phyloP scores from a whole-genome alignment of 2,797 vertebrate species.

The Xenentodon cancila region DNA sequence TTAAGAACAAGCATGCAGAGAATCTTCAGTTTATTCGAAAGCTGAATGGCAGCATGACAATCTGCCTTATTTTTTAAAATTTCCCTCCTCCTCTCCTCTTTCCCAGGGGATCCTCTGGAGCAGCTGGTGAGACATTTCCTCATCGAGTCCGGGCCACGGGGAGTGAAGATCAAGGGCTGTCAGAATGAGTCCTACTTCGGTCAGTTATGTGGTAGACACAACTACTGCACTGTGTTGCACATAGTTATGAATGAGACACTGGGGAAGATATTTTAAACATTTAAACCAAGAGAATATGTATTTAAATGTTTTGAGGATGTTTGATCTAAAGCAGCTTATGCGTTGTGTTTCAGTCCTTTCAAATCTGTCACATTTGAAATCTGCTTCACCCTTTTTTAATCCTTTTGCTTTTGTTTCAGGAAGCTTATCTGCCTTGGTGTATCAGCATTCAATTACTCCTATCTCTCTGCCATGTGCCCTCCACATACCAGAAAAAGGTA shows the following conservation, averaged over 20 bases:
- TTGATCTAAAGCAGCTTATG: not conserved
- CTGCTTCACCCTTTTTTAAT: not conserved
- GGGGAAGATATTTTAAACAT: not conserved
- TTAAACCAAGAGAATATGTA: not conserved
- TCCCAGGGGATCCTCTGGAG: slow-evolving; percentile 85
- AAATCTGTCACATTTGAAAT: slow-evolving; percentile 3
- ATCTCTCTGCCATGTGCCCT: slow-evolving; percentile 91
- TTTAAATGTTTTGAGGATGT: not conserved
- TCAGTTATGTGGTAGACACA: slow-evolving; percentile 64
- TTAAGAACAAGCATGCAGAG: slow-evolving; percentile 2
- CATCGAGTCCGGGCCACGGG: slow-evolving; percentile 90
- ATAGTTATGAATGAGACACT: not conserved
- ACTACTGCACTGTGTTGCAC: slow-evolving; percentile 14
- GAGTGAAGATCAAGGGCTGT: slow-evolving; percentile 95
- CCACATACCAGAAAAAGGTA: slow-evolving; percentile 88
- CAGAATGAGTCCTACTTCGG: slow-evolving; percentile 93
- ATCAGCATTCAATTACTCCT: slow-evolving; percentile 92
- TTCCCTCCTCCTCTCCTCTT: slow-evolving; percentile 40
- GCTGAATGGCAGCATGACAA: slow-evolving; percentile 12
- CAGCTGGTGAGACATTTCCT: slow-evolving; percentile 95
- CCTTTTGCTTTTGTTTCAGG: slow-evolving; percentile 72
- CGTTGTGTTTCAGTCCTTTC: slow-evolving; percentile 1
- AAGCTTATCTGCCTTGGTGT: slow-evolving; percentile 91
- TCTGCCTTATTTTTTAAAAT: slow-evolving; percentile 11
- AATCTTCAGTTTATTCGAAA: not conserved